These are phyloP conservation scores for Neosilurus hyrtlii DNA, from an alignment of 2,797 vertebrate species.

Conservation along the genomic window DNA sequence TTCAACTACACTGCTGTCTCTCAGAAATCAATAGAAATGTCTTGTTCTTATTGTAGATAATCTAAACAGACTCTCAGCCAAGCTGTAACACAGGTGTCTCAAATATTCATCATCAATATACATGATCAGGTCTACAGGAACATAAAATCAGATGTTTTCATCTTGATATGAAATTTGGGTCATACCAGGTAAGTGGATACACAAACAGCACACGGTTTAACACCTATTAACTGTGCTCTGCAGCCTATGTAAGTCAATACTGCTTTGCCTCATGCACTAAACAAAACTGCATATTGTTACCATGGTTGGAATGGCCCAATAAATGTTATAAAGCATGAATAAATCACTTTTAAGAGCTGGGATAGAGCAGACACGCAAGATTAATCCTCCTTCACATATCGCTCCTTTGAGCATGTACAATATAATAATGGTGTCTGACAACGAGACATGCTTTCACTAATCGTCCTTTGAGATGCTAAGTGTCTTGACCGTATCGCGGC, in stretches of 20 bases:
- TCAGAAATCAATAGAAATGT: background rate
- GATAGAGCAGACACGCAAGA: conserved; percentile 37
- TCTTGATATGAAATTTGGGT: background rate
- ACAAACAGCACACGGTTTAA: background rate
- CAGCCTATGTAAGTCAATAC: background rate
- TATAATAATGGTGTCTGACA: conserved; percentile 51
- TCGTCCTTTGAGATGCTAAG: conserved; percentile 49
- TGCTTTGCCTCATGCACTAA: conserved; percentile 2
- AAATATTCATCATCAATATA: background rate
- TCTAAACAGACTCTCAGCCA: conserved; percentile 4
- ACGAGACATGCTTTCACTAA: conserved; percentile 46
- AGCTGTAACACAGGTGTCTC: background rate
- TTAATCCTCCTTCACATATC: conserved; percentile 46
- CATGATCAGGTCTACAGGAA: background rate
- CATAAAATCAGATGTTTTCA: background rate
- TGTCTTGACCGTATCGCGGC: conserved; percentile 44
- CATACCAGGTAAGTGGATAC: background rate
- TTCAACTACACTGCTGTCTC: background rate
- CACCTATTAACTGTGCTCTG: background rate
- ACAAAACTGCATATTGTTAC: conserved; percentile 15
- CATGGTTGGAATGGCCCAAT: conserved; percentile 4
- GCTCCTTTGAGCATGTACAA: conserved; percentile 44
- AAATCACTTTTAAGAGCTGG: conserved; percentile 22
- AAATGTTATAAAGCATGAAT: conserved; percentile 27
- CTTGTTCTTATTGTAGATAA: background rate